phyloP scores from a whole-genome alignment of 2,113 vertebrate species.

The Cygnus buccinator region DNA sequence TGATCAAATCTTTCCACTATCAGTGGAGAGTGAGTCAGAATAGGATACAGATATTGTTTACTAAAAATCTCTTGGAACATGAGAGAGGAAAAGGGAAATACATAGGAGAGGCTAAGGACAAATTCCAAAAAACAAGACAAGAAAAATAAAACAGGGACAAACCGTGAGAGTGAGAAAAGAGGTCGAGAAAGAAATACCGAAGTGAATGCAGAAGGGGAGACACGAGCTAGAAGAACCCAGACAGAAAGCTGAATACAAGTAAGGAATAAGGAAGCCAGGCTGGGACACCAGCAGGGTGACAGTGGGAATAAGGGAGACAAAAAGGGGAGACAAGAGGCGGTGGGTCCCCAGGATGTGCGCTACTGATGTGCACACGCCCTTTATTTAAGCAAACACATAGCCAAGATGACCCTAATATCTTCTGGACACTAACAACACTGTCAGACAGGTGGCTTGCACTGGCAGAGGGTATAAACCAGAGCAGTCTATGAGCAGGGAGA shows the following conservation, averaged over 20 bases:
- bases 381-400: neutral
- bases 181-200: neutral
- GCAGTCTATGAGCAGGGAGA: neutral
- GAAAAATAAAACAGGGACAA: neutral
- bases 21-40: slow-evolving; percentile 19
- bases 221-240: neutral
- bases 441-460: neutral
- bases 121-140: slow-evolving; percentile 17
- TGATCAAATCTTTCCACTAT: slow-evolving; percentile 33
- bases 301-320: neutral
- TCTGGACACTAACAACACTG: neutral
- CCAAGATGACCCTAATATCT: neutral
- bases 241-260: neutral
- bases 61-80: slow-evolving; percentile 11
- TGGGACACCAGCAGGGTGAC: neutral
- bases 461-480: neutral
- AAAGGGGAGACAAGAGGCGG: neutral
- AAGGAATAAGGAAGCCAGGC: neutral
- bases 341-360: neutral
- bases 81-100: slow-evolving; percentile 13
- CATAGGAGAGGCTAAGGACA: neutral
- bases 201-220: neutral
- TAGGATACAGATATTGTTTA: slow-evolving; percentile 11
- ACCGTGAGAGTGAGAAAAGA: neutral
- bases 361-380: rapidly evolving